Percentiles rank a stretch among this genome's conserved stretches.
These are phyloP conservation scores for Polyommatus iphigenia DNA, from an alignment of 2,888 invertebrate species.

Conservation along the genomic window DNA sequence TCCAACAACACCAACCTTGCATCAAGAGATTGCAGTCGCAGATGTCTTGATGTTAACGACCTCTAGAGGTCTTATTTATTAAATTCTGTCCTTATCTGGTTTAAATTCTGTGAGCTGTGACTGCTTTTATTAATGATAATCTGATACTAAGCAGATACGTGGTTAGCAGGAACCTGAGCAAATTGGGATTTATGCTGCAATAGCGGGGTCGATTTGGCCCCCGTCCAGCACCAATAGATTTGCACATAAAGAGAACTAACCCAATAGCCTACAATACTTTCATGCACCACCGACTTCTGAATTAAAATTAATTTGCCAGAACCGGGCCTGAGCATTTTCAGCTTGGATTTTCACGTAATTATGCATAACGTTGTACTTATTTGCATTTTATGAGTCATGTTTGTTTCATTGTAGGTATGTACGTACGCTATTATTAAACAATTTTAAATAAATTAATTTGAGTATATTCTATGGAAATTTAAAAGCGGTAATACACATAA, in stretches of 20 bases:
- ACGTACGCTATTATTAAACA: background rate
- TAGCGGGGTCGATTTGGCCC: constrained; percentile 55
- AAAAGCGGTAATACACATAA: too few species aligned
- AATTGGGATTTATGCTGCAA: constrained; percentile 63
- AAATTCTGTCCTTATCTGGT: too few species aligned
- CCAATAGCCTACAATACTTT: constrained; percentile 39
- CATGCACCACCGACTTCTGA: constrained; percentile 28
- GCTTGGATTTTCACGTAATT: background rate
- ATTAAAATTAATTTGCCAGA: constrained; percentile 33
- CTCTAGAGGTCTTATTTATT: too few species aligned
- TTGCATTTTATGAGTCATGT: background rate
- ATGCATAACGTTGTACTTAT: background rate
- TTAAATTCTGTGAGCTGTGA: too few species aligned
- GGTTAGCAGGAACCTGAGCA: constrained; percentile 42
- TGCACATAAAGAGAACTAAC: constrained; percentile 49
- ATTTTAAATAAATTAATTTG: too few species aligned
- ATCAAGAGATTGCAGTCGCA: too few species aligned
- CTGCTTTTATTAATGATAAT: background rate
- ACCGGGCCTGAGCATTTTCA: background rate
- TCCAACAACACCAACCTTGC: too few species aligned
- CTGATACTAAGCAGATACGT: constrained; percentile 14
- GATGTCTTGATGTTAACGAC: too few species aligned
- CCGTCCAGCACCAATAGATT: constrained; percentile 61
- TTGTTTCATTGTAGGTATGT: background rate
- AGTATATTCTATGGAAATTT: background rate